Evolutionary conservation across 2,113 vertebrate species (phyloP).

Genomic region (Tragulus kanchil): DNA sequence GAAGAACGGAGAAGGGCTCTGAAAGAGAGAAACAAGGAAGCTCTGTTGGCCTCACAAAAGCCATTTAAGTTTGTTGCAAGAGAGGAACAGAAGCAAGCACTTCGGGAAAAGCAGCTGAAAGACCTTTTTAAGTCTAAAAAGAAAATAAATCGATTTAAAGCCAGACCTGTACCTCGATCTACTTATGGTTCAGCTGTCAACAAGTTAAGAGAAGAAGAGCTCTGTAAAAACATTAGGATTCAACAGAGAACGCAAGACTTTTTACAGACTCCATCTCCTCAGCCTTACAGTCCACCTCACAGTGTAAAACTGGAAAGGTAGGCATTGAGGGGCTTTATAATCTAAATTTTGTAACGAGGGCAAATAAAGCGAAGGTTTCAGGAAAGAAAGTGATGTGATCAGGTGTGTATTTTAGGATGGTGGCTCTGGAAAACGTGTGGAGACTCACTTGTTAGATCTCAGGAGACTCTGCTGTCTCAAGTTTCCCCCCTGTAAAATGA

Average conservation of each 20-base stretch:
- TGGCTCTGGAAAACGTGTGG: neutral
- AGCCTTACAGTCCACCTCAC: slow-evolving; percentile 86
- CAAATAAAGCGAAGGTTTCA: neutral
- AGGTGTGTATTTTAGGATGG: neutral
- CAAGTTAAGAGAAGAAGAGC: slow-evolving; percentile 91
- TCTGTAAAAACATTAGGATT: slow-evolving; percentile 90
- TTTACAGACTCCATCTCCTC: slow-evolving; percentile 86
- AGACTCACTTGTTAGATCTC: neutral
- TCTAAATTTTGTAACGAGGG: neutral
- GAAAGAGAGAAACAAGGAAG: slow-evolving; percentile 86
- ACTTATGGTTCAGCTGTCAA: slow-evolving; percentile 89
- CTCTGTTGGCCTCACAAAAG: slow-evolving; percentile 88
- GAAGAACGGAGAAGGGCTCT: slow-evolving; percentile 87
- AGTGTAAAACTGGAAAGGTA: slow-evolving; percentile 32
- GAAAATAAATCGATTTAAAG: slow-evolving; percentile 90
- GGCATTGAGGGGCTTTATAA: neutral
- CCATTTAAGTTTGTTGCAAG: slow-evolving; percentile 95
- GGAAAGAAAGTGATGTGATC: neutral
- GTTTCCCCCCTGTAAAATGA: neutral
- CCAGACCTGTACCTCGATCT: slow-evolving; percentile 92
- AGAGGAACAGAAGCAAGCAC: slow-evolving; percentile 92
- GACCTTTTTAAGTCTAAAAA: slow-evolving; percentile 79
- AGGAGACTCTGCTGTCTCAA: neutral
- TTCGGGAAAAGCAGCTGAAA: slow-evolving; percentile 86
- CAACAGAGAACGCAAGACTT: slow-evolving; percentile 92